Percentiles rank a stretch among this genome's conserved stretches.
Evolutionary conservation across 2,888 invertebrate genomes (phyloP).

Genomic region (Mythimna impura): DNA sequence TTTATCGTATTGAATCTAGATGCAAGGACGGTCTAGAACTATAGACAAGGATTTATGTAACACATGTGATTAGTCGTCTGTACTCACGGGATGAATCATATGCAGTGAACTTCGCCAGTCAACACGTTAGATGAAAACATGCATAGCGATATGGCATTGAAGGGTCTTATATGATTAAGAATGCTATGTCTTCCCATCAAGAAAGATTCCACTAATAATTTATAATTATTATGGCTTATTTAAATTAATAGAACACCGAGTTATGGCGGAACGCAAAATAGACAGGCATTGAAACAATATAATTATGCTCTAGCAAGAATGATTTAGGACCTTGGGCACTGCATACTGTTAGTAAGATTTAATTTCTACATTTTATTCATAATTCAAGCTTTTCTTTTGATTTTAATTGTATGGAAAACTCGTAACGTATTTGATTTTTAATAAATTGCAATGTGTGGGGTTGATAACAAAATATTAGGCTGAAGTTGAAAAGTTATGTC

Average conservation of each 20-base stretch:
- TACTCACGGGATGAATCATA: conserved; percentile 47
- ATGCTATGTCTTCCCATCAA: not conserved
- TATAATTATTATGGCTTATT: not conserved
- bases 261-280: not conserved
- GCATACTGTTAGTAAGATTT: not conserved
- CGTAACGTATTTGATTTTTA: not conserved
- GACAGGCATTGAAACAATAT: not conserved
- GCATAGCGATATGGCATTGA: conserved; percentile 19
- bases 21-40: conserved; percentile 42
- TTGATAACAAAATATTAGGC: not conserved
- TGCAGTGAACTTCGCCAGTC: conserved; percentile 28
- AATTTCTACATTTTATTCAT: conserved; percentile 12
- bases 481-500: not conserved
- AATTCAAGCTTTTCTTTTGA: not conserved
- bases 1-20: conserved; percentile 11
- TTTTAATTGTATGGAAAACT: not conserved
- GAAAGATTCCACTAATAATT: not conserved
- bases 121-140: conserved; percentile 31
- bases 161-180: conserved; percentile 20
- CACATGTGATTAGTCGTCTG: conserved; percentile 33
- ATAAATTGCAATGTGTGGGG: not conserved
- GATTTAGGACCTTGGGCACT: not conserved
- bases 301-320: conserved; percentile 1
- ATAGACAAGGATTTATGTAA: conserved; percentile 51
- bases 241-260: conserved; percentile 13